Base-by-base conservation (phyloP, 2,797 vertebrate genomes). In the Anguilla obscura region DNA sequence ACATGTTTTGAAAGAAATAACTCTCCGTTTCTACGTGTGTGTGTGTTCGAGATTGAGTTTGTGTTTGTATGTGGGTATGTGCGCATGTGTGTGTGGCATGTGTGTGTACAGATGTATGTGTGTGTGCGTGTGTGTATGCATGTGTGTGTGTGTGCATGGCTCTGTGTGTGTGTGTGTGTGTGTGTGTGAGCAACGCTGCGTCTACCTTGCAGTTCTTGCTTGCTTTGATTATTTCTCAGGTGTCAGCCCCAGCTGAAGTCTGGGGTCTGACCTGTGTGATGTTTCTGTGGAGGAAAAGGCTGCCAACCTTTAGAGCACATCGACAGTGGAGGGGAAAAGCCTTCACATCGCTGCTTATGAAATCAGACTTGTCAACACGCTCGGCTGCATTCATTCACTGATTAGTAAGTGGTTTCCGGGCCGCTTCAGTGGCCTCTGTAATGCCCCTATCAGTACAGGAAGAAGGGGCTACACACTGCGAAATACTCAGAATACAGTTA, bases 41-140 rank as follows among this genome's bases (percentile, higher is more conserved):
- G 33, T 86, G 33, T 71, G 56, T 85, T 52, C 58, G 54, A 8
- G 52, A 60, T 52, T 36, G 84, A n/a, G 21, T 18, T 10, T 63
- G 58, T 63, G 58, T 52, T 7, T 52, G 50, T 52, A 10, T 52
- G 50, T 52, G 50, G 6, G 50, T 52, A 10, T 52, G 6, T 52
- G 50, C 10, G 50, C 8, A 52, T 63, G 58, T 69, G n/a, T 86
- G 85, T 86, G 85, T 86, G 50, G 10, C 50, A 52, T 85, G 84
- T 85, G 84, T 9, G 52, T 58, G 54, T 58, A 14, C 16, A 40
- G 52, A 8, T n/a, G 48, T 86, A 21, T 5, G 48, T 18, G 40
- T 16, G 12, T 33, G 36, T 86, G 85, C n/a, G 79, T 82, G 79
- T 82, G 79, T 82, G 33, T 45, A 48, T 58, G 50, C 24, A 40